Conservation (phyloP, 2,797 vertebrate species). For the Centroberyx gerrardi region DNA sequence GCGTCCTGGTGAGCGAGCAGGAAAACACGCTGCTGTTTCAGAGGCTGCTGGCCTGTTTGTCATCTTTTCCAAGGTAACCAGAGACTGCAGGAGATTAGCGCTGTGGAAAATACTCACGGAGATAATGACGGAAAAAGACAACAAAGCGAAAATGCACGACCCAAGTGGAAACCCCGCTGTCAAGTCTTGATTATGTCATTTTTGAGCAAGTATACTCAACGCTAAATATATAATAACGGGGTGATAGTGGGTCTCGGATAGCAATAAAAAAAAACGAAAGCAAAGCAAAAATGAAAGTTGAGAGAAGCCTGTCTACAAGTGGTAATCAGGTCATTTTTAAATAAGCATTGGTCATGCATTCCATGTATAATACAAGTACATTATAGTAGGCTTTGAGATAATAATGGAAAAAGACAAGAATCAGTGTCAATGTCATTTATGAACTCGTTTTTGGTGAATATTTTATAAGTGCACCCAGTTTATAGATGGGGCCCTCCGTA, state of each 20-base stretch:
- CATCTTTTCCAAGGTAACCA: slow-evolving; percentile 84
- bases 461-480: too few species aligned
- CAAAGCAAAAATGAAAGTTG: not conserved
- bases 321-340: not conserved
- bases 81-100: slow-evolving; percentile 78
- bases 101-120: slow-evolving; percentile 81
- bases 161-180: slow-evolving; percentile 73
- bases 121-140: slow-evolving; percentile 82
- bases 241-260: slow-evolving; percentile 9
- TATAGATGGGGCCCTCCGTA: too few species aligned
- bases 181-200: slow-evolving; percentile 59
- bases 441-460: too few species aligned
- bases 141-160: slow-evolving; percentile 58
- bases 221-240: slow-evolving; percentile 23
- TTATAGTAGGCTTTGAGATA: too few species aligned
- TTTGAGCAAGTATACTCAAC: slow-evolving; percentile 35
- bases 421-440: too few species aligned
- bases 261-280: slow-evolving; percentile 4
- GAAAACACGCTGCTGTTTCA: slow-evolving; percentile 77
- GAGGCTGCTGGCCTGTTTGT: slow-evolving; percentile 77
- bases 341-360: not conserved
- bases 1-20: slow-evolving; percentile 76
- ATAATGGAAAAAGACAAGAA: not conserved
- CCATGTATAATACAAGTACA: not conserved
- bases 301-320: not conserved